Evolutionary conservation across 1,140 invertebrate genomes (phyloP).

Genomic region (Drosophila guanche): DNA sequence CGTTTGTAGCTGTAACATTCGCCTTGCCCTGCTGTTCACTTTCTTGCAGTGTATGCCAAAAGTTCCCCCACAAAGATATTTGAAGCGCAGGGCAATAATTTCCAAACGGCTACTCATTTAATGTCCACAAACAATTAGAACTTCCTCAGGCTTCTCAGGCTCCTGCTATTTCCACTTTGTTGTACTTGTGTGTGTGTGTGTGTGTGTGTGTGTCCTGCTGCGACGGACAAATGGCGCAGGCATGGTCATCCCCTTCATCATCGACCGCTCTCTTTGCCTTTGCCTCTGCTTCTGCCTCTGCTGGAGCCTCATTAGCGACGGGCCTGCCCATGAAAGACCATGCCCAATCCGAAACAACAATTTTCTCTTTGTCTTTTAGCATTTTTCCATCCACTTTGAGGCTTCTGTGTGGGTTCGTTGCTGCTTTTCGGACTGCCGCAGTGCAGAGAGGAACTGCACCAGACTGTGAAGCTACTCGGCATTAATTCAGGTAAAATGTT

Average conservation of each 20-base stretch:
- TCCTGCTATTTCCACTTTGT: background rate
- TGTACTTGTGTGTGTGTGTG: constrained; percentile 15
- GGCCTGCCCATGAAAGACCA: constrained; percentile 25
- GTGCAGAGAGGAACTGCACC: background rate
- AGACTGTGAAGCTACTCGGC: too few species aligned
- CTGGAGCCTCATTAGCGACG: constrained; percentile 54
- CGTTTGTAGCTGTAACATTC: too few species aligned
- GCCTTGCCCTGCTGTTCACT: too few species aligned
- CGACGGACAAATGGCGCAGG: constrained; percentile 41
- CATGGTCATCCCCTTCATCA: constrained; percentile 1
- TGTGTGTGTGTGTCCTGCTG: constrained; percentile 19
- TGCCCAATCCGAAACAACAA: constrained; percentile 56
- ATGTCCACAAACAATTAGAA: constrained; percentile 75
- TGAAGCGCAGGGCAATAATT: constrained; percentile 55
- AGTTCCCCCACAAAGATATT: constrained; percentile 16
- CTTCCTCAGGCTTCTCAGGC: constrained; percentile 9
- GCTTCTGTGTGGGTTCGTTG: constrained; percentile 5
- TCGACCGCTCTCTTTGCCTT: background rate
- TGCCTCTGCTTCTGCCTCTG: background rate
- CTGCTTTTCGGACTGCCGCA: constrained; percentile 5
- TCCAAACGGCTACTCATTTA: constrained; percentile 68
- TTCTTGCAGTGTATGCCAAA: background rate
- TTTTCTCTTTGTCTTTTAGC: constrained; percentile 28
- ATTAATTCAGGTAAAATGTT: too few species aligned
- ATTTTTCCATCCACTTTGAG: background rate